Conservation (phyloP, 1,140 invertebrate genomes). For the Daktulosphaira vitifoliae region DNA sequence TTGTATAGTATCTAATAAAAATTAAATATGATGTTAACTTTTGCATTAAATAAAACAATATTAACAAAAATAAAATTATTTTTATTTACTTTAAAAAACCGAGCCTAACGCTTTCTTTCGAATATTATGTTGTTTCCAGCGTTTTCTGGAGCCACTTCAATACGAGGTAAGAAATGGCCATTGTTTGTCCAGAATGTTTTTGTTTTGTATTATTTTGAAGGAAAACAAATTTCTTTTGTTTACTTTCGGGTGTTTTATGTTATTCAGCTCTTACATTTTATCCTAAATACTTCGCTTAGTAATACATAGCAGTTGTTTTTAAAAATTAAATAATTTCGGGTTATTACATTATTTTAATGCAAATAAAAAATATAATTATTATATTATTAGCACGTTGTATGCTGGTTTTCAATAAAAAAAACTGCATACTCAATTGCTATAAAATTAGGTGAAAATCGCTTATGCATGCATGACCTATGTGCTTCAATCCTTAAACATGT, state of each 20-base stretch:
- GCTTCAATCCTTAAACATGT: slow-evolving; percentile 25
- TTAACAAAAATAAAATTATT: too few relatives aligned
- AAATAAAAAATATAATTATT: too few relatives aligned
- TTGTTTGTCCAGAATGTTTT: slow-evolving; percentile 31
- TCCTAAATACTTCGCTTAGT: slow-evolving; percentile 26
- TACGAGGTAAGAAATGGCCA: slow-evolving; percentile 35
- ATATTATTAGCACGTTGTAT: too few relatives aligned
- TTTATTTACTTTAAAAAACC: slow-evolving; percentile 11
- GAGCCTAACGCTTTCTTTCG: slow-evolving; percentile 33
- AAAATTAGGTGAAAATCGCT: slow-evolving; percentile 4
- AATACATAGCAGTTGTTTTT: not conserved
- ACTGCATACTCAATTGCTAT: too few relatives aligned
- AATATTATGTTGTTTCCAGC: slow-evolving; percentile 35
- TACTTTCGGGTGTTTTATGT: slow-evolving; percentile 27
- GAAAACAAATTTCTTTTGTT: not conserved
- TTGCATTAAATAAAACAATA: not conserved
- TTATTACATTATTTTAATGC: too few relatives aligned
- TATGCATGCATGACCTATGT: slow-evolving; percentile 28
- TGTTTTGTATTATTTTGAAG: slow-evolving; percentile 30
- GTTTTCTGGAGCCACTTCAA: slow-evolving; percentile 35
- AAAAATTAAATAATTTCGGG: not conserved
- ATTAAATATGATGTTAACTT: slow-evolving; percentile 13
- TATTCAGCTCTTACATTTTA: slow-evolving; percentile 9
- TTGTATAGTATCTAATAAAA: slow-evolving; percentile 17
- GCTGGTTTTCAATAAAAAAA: too few relatives aligned